phyloP scores from a whole-genome alignment of 2,888 invertebrate species.

The Trichogramma dendrolimi region DNA sequence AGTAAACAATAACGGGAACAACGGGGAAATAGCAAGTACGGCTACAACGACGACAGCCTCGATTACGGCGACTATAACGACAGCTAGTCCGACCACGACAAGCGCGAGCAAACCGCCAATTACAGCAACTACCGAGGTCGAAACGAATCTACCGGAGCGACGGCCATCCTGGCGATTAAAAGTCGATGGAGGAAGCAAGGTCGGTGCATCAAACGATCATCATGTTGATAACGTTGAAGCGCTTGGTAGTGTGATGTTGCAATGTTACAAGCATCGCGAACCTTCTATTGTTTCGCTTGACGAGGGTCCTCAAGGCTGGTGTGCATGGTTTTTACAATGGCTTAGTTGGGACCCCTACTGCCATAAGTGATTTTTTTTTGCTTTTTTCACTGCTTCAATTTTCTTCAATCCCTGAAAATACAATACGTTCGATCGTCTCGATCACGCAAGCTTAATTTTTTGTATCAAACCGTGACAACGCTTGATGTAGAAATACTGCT shows the following conservation, averaged over 20 bases:
- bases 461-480: no score
- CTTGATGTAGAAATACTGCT: no score
- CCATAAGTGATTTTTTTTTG: no score
- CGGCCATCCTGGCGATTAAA: constrained; percentile 89
- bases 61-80: constrained; percentile 59
- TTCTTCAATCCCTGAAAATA: no score
- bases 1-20: constrained; percentile 55
- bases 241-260: constrained; percentile 1
- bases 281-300: not conserved
- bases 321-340: constrained; percentile 43
- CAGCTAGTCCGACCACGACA: constrained; percentile 55
- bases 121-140: constrained; percentile 38
- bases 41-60: constrained; percentile 37
- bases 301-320: constrained; percentile 37
- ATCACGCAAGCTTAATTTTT: no score
- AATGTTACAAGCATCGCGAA: not conserved
- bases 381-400: no score
- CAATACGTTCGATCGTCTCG: no score
- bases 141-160: constrained; percentile 62
- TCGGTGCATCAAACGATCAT: constrained; percentile 49
- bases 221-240: not conserved
- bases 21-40: constrained; percentile 1
- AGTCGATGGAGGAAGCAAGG: constrained; percentile 87
- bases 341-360: constrained; percentile 35
- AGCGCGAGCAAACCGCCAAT: constrained; percentile 47